Conservation (phyloP, 2,888 invertebrate species). For the Zaprionus obscuricornis region DNA sequence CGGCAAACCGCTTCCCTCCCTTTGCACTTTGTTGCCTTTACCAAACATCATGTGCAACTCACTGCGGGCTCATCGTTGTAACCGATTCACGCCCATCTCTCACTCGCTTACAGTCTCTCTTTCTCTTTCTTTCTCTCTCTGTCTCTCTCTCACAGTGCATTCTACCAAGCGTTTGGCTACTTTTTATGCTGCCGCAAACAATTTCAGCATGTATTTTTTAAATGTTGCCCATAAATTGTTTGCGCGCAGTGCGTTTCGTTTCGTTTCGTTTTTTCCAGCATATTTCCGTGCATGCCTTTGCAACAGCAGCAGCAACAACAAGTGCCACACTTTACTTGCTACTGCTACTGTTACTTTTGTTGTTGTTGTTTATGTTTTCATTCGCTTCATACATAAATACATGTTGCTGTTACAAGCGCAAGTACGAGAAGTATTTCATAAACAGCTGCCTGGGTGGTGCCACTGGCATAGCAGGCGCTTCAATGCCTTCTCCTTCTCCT, state of each 20-base stretch:
- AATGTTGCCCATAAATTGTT: conserved; percentile 79
- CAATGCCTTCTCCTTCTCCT: neutral
- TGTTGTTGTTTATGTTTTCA: conserved; percentile 64
- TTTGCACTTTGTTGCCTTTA: neutral
- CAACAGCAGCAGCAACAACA: conserved; percentile 19
- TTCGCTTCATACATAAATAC: conserved; percentile 77
- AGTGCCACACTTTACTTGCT: conserved; percentile 62
- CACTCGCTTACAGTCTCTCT: too few species aligned
- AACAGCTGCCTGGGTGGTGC: conserved; percentile 72
- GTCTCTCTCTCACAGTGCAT: neutral
- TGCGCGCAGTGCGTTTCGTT: conserved; percentile 71
- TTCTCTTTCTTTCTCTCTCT: neutral
- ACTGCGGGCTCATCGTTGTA: neutral
- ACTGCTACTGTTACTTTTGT: conserved; percentile 34
- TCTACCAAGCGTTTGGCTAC: conserved; percentile 50
- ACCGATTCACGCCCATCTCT: too few species aligned
- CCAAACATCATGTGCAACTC: too few species aligned
- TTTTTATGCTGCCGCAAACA: conserved; percentile 75
- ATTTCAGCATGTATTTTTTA: conserved; percentile 72
- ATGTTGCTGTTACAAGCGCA: conserved; percentile 61
- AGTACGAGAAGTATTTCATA: conserved; percentile 72
- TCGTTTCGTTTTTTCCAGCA: conserved; percentile 55
- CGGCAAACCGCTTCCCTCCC: conserved; percentile 11
- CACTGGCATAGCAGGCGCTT: conserved; percentile 4
- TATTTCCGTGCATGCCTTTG: conserved; percentile 67